Evolutionary conservation across 1,140 invertebrate genomes (phyloP), one percentile per base, ranked within the genome.

Genomic region (Mylabris phalerata): DNA sequence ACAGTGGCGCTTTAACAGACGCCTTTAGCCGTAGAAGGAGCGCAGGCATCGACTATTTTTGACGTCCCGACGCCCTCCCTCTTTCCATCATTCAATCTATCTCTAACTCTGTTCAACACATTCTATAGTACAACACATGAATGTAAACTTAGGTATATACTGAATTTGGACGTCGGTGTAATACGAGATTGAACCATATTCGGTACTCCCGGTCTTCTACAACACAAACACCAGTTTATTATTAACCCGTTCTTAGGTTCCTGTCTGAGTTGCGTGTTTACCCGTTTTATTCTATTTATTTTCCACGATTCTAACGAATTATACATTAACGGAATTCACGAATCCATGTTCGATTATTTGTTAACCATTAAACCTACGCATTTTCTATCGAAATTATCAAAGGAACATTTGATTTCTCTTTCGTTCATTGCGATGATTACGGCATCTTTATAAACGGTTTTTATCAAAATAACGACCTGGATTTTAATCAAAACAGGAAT

Each of bases 131-230:
- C 41, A 10, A 10, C 41, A 42, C 9, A 42, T 42, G 7, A 32
- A 32, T 32, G 32, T 32, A 32, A 56, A 64, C 62, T 63, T 64
- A 63, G 64, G 67, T 69, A 71, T 71, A 73, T 71, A 69, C 71
- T 74, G 63, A 67, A 72, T 71, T 72, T 69, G 71, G 71, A 57
- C 64, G 64, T 68, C 57, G 54, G 48, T 70, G 72, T 72, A 74
- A 74, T 67, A 65, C 69, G 72, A 74, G 72, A 72, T 73, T 72
- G 69, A 68, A 67, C 72, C 71, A 61, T 72, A 74, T 73, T 72
- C 66, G 71, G 72, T 70, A 63, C 63, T 59, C 60, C 55, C 44
- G 50, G 56, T 62, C 55, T 60, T 60, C 67, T 44, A 50, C 19
- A 19, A 19, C 19, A 32, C 32, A 32, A 4, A 32, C 32, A 32